Conservation (phyloP, 1,140 invertebrate species). For the Hycleus phaleratus region DNA sequence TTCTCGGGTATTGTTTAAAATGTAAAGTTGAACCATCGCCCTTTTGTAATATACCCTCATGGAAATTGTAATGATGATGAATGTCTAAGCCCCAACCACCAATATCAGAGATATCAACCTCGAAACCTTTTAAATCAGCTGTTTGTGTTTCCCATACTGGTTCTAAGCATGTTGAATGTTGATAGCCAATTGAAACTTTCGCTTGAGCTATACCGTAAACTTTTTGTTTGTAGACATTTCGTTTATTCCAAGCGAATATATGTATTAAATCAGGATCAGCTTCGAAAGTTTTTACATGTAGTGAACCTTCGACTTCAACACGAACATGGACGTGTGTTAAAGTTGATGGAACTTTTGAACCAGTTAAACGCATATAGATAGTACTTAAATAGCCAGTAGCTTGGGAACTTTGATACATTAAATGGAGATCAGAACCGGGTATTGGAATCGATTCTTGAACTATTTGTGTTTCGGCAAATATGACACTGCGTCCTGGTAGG, state of each 20-base stretch:
- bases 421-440: conserved; percentile 81
- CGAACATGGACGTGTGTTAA: conserved; percentile 82
- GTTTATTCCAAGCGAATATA: conserved; percentile 94
- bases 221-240: conserved; percentile 96
- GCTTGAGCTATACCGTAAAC: conserved; percentile 84
- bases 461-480: conserved; percentile 87
- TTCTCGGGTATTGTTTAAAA: conserved; percentile 84
- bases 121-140: conserved; percentile 90
- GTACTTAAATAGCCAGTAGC: conserved; percentile 87
- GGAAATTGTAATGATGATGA: conserved; percentile 97
- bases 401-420: conserved; percentile 90
- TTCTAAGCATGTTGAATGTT: conserved; percentile 77
- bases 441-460: conserved; percentile 90
- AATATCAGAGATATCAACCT: conserved; percentile 93
- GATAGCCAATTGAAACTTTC: conserved; percentile 86
- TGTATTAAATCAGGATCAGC: conserved; percentile 91
- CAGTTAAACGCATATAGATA: conserved; percentile 84
- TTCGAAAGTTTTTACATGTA: conserved; percentile 87
- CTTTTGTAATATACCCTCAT: conserved; percentile 93
- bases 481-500: conserved; percentile 67
- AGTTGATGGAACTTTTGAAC: conserved; percentile 65
- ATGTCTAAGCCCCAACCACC: conserved; percentile 97
- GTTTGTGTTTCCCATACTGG: conserved; percentile 93
- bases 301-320: conserved; percentile 57
- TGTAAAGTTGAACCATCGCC: conserved; percentile 91